A percentile compares a stretch with the other conserved stretches of the same genome.
Evolutionary conservation across 2,113 vertebrate species (phyloP).

Genomic region (Syngnathus scovelli): DNA sequence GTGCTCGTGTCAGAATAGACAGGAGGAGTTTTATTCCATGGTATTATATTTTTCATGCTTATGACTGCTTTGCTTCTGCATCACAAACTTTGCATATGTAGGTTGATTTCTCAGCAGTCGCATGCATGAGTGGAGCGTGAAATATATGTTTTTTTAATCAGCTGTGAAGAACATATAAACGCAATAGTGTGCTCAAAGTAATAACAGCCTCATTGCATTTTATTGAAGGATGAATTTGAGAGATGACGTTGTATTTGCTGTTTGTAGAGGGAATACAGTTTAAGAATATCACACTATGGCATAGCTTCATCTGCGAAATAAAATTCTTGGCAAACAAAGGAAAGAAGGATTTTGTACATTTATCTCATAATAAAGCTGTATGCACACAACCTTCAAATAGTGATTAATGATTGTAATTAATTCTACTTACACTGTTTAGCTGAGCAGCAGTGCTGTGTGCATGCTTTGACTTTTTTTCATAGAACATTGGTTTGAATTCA

Average conservation of each 20-base stretch:
- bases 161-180: slow-evolving; percentile 6
- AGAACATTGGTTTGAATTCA: slow-evolving; percentile 1
- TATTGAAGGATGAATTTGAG: neutral
- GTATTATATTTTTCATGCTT: slow-evolving; percentile 27
- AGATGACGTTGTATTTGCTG: neutral
- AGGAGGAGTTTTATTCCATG: slow-evolving; percentile 12
- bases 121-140: slow-evolving; percentile 12
- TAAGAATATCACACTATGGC: neutral
- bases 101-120: neutral
- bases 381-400: neutral
- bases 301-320: neutral
- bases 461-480: neutral
- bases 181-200: slow-evolving; percentile 1
- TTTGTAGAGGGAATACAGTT: neutral
- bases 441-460: neutral
- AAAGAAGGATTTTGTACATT: neutral
- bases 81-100: slow-evolving; percentile 28
- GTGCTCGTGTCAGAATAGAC: slow-evolving; percentile 3
- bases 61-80: slow-evolving; percentile 42
- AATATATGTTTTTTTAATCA: slow-evolving; percentile 10
- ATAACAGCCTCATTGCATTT: neutral
- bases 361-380: neutral
- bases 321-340: neutral
- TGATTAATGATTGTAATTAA: neutral
- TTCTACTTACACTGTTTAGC: neutral